These are phyloP conservation scores for Piscicola geometra DNA, from an alignment of 2,888 invertebrate genomes.

Conservation along the genomic window DNA sequence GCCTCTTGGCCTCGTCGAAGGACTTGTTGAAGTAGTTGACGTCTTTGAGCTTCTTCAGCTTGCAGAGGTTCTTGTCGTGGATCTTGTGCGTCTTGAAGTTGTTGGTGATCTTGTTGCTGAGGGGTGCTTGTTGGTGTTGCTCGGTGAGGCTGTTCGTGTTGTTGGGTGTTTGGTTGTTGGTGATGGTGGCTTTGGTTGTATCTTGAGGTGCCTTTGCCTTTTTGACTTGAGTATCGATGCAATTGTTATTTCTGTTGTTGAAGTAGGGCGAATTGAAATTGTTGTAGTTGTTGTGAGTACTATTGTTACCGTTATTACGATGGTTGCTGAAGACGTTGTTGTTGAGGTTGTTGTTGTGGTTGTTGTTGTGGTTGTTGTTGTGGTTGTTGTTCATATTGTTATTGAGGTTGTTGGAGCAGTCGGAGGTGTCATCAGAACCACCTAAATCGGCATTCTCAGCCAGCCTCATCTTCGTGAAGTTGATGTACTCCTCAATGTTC, in stretches of 20 bases:
- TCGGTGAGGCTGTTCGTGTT: neutral
- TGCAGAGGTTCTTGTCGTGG: conserved; percentile 10
- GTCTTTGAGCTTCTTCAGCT: conserved; percentile 10
- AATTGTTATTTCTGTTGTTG: too few relatives aligned
- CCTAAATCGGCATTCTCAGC: neutral
- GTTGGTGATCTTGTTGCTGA: conserved; percentile 10
- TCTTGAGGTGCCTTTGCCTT: neutral
- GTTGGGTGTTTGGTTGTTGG: neutral
- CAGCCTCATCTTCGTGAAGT: conserved; percentile 5
- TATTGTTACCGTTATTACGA: too few relatives aligned
- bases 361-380: neutral
- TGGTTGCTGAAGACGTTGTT: neutral
- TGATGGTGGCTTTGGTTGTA: neutral
- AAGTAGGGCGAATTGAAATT: too few relatives aligned
- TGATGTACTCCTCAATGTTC: conserved; percentile 6
- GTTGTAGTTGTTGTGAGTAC: too few relatives aligned
- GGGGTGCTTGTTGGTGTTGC: neutral
- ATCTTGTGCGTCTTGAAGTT: conserved; percentile 9
- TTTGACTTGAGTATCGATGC: too few relatives aligned
- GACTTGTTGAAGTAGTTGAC: conserved; percentile 16
- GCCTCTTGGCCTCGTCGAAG: conserved; percentile 14
- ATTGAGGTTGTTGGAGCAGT: too few relatives aligned
- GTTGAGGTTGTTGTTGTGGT: neutral
- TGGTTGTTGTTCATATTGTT: neutral
- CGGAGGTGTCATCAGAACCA: too few relatives aligned